Evolutionary conservation across 2,797 vertebrate species (phyloP).

Genomic region (Morus bassanus): DNA sequence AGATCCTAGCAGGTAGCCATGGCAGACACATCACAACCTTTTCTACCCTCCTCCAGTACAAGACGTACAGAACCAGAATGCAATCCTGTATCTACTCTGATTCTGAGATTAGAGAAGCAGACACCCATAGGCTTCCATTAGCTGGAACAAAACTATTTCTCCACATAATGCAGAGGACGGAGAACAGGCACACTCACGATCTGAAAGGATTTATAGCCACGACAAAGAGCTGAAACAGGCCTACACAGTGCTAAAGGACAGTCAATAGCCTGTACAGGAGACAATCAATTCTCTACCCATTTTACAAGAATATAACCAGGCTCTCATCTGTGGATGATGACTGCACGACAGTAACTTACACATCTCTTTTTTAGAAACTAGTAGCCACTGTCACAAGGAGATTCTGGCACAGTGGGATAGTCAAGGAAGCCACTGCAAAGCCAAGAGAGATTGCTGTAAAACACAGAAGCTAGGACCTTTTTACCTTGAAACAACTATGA

Average conservation of each 20-base stretch:
- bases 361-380: not conserved
- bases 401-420: not conserved
- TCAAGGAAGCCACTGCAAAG: not conserved
- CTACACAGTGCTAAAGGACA: not conserved
- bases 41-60: not conserved
- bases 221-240: not conserved
- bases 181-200: not conserved
- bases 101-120: not conserved
- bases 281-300: not conserved
- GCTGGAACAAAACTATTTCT: not conserved
- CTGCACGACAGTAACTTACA: not conserved
- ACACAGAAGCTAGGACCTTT: not conserved
- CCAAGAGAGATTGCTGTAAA: not conserved
- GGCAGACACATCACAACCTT: not conserved
- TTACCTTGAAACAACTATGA: not conserved
- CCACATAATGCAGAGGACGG: not conserved
- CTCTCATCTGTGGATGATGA: not conserved
- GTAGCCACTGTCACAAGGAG: not conserved
- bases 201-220: not conserved
- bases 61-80: not conserved
- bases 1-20: not conserved
- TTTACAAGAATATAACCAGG: not conserved
- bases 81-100: fast-evolving
- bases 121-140: not conserved
- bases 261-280: fast-evolving